Conservation (phyloP, 2,113 vertebrate genomes). For the Sus scrofa region T2T-Sscrofa CM000820.6:130280501-130281000, state of each 20-base stretch:
- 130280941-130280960: neutral
- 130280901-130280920: neutral
- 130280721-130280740: constrained; percentile 7
- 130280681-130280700: too few species aligned
- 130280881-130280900: neutral
- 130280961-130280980: neutral
- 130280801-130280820: neutral
- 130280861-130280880: neutral
- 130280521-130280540: too few species aligned
- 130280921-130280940: neutral
- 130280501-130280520: too few species aligned
- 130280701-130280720: constrained; percentile 46
- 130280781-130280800: neutral
- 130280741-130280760: neutral
- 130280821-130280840: neutral
- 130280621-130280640: too few species aligned
- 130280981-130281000: neutral
- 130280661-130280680: too few species aligned
- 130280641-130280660: too few species aligned
- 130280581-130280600: too few species aligned
- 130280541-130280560: too few species aligned
- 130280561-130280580: too few species aligned
- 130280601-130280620: too few species aligned
- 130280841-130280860: neutral
- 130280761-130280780: neutral